Conservation (phyloP, 92 coral and sea anemone genomes). For the Anthopleura xanthogrammica region DNA sequence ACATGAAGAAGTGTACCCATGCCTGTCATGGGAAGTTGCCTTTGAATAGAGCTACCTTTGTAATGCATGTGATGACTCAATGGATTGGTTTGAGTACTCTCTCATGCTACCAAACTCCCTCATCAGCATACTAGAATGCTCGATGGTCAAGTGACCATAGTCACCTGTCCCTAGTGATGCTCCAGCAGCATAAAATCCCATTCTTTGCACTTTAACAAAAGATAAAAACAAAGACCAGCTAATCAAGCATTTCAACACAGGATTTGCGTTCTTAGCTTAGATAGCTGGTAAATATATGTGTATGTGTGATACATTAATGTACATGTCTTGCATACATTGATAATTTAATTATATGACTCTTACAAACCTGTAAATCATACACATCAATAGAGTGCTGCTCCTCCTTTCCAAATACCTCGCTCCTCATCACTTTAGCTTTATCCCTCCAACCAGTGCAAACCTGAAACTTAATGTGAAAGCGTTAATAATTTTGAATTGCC, state of each 20-base stretch:
- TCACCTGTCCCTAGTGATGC: neutral
- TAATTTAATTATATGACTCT: no score
- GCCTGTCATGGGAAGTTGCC: slow-evolving; percentile 50
- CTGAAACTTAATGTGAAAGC: neutral
- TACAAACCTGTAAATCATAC: slow-evolving; percentile 14
- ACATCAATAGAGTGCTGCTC: slow-evolving; percentile 15
- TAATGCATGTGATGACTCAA: slow-evolving; percentile 44
- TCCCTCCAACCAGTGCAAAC: slow-evolving; percentile 22
- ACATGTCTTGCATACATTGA: no score
- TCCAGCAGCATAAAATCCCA: no score
- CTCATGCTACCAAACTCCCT: slow-evolving; percentile 38
- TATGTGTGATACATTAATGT: no score
- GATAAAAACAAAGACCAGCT: no score
- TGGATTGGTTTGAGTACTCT: slow-evolving; percentile 41
- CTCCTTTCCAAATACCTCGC: slow-evolving; percentile 11
- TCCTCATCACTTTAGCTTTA: neutral
- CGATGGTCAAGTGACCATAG: slow-evolving; percentile 49
- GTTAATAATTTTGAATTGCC: neutral
- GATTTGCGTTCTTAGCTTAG: no score
- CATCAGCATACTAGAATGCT: slow-evolving; percentile 47
- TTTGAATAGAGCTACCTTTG: slow-evolving; percentile 46
- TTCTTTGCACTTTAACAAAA: no score
- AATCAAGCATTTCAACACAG: no score
- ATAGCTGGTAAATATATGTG: no score
- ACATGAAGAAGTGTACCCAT: slow-evolving; percentile 49